phyloP scores from a whole-genome alignment of 37 sponge, comb jelly and placozoan species.

The Agelas oroides region DNA sequence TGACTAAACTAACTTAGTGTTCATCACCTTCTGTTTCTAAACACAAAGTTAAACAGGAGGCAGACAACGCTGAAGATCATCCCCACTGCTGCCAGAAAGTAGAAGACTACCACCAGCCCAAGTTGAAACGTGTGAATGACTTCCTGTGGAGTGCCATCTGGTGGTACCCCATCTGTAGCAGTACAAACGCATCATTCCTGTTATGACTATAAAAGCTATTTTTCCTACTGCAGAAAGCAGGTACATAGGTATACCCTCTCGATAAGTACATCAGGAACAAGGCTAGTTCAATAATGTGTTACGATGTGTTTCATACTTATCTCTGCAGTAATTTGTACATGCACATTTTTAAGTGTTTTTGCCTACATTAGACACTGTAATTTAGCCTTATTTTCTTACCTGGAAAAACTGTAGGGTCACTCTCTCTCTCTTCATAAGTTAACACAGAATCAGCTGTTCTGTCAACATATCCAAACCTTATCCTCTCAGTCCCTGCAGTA shows the following conservation, averaged over 20 bases:
- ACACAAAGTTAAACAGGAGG: constrained; percentile 24
- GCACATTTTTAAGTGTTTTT: too few relatives aligned
- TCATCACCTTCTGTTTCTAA: constrained; percentile 13
- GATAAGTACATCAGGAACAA: too few relatives aligned
- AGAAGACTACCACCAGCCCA: background rate
- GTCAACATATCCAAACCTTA: constrained; percentile 8
- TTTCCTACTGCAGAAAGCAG: too few relatives aligned
- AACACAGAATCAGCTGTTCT: background rate
- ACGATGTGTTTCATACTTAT: too few relatives aligned
- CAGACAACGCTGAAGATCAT: background rate
- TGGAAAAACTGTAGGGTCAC: background rate
- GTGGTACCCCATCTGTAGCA: constrained; percentile 39
- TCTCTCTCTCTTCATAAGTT: background rate
- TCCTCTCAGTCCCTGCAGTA: background rate
- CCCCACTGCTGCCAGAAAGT: background rate
- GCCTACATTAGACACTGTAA: too few relatives aligned
- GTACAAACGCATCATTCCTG: too few relatives aligned
- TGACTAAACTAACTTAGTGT: too few relatives aligned
- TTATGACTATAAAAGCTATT: too few relatives aligned
- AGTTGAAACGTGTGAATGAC: background rate
- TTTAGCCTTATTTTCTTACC: background rate
- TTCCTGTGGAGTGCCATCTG: constrained; percentile 36
- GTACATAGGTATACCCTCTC: too few relatives aligned
- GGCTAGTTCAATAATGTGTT: too few relatives aligned
- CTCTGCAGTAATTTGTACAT: too few relatives aligned